Conservation (phyloP, 2,113 vertebrate species). For the Phasianus colchicus region DNA sequence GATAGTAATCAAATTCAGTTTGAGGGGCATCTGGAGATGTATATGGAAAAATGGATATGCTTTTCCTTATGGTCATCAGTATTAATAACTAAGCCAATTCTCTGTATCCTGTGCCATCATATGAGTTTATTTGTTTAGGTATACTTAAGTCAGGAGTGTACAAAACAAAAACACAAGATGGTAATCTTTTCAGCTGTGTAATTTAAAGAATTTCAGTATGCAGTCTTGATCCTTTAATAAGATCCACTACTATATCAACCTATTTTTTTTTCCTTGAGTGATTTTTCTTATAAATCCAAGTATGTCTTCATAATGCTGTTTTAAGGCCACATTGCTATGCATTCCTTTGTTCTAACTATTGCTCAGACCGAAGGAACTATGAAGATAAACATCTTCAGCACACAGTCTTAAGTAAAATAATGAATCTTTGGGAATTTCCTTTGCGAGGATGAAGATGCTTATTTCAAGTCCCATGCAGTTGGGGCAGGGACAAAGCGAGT, state of each 20-base stretch:
- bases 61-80: background rate
- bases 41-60: background rate
- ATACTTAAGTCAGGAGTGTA: background rate
- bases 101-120: background rate
- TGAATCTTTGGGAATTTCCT: background rate
- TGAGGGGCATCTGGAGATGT: background rate
- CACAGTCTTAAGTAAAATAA: conserved; percentile 10
- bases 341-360: background rate
- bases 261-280: background rate
- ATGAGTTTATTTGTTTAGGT: background rate
- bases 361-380: background rate
- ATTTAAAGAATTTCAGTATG: background rate
- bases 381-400: background rate
- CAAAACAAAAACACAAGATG: background rate
- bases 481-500: background rate
- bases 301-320: background rate
- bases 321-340: background rate
- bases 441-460: background rate
- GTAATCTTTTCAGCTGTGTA: background rate
- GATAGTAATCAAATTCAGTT: background rate
- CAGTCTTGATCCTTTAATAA: background rate
- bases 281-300: conserved; percentile 18
- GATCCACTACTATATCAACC: background rate
- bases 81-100: background rate
- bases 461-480: background rate